Conservation (phyloP, 2,888 invertebrate genomes). For the Linyphia triangularis region DNA sequence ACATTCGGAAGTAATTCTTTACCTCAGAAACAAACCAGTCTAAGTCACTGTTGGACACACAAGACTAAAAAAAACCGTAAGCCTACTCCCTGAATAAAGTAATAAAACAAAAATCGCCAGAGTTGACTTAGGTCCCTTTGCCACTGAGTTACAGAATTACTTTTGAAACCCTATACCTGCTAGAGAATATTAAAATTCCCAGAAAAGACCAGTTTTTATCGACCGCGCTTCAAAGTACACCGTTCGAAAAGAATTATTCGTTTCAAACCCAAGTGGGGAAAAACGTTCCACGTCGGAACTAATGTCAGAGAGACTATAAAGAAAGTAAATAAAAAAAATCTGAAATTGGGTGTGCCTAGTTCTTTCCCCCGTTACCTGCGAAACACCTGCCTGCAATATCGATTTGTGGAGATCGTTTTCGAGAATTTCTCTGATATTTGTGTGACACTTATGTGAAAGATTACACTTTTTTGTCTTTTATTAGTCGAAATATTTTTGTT, state of each 20-base stretch:
- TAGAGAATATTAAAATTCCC: too few relatives aligned
- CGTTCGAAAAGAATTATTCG: constrained; percentile 23
- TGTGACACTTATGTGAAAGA: constrained; percentile 56
- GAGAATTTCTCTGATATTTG: constrained; percentile 57
- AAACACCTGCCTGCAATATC: constrained; percentile 69
- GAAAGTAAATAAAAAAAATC: constrained; percentile 60
- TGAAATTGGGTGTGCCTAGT: constrained; percentile 65
- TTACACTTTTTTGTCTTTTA: constrained; percentile 33
- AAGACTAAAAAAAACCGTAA: too few relatives aligned
- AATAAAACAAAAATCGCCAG: too few relatives aligned
- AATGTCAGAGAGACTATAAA: constrained; percentile 54
- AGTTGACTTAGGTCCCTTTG: too few relatives aligned
- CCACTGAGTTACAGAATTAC: too few relatives aligned
- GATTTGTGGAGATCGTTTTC: constrained; percentile 49
- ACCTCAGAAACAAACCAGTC: too few relatives aligned
- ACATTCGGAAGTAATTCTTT: too few relatives aligned
- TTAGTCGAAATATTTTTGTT: constrained; percentile 4
- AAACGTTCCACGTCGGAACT: constrained; percentile 38
- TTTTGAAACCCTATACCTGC: too few relatives aligned
- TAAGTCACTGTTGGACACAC: too few relatives aligned
- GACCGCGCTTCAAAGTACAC: neutral
- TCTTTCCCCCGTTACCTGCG: constrained; percentile 78
- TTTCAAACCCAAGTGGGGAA: constrained; percentile 23
- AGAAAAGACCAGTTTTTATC: neutral
- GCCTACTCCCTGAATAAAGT: too few relatives aligned